phyloP scores from a whole-genome alignment of 2,888 invertebrate genomes.

The Hypsopygia costalis region DNA sequence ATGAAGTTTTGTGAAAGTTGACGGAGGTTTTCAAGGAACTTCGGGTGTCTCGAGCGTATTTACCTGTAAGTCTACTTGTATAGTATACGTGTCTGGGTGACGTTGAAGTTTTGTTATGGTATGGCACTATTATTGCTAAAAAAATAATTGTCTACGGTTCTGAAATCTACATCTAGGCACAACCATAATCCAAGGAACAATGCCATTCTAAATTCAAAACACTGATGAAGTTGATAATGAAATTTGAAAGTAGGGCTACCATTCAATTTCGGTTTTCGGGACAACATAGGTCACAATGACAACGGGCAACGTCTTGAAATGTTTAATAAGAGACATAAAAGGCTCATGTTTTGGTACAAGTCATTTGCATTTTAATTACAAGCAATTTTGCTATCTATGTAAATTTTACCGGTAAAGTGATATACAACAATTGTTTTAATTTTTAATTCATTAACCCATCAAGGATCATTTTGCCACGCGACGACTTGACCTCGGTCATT shows the following conservation, averaged over 20 bases:
- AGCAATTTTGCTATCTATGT: not conserved
- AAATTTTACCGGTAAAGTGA: not conserved
- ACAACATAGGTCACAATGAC: not conserved
- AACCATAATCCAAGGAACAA: too few species aligned
- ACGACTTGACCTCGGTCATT: constrained; percentile 24
- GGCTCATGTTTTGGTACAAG: too few species aligned
- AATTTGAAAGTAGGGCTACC: not conserved
- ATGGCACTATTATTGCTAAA: constrained; percentile 13
- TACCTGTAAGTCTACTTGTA: constrained; percentile 63
- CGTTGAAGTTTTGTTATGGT: constrained; percentile 47
- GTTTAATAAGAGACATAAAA: too few species aligned
- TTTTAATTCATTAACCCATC: constrained; percentile 6
- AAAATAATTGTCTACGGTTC: constrained; percentile 3
- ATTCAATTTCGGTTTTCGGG: not conserved
- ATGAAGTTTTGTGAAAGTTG: constrained; percentile 72
- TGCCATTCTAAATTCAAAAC: not conserved
- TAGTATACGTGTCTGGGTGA: constrained; percentile 66
- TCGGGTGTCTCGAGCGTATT: constrained; percentile 58
- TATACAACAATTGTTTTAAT: not conserved
- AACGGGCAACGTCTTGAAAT: too few species aligned
- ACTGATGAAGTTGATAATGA: too few species aligned
- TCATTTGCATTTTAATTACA: not conserved
- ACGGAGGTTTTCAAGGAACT: constrained; percentile 61
- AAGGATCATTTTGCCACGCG: constrained; percentile 13
- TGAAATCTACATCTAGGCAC: not conserved